phyloP scores from a whole-genome alignment of 2,888 invertebrate species.

The Zygogramma bicolorata region DNA sequence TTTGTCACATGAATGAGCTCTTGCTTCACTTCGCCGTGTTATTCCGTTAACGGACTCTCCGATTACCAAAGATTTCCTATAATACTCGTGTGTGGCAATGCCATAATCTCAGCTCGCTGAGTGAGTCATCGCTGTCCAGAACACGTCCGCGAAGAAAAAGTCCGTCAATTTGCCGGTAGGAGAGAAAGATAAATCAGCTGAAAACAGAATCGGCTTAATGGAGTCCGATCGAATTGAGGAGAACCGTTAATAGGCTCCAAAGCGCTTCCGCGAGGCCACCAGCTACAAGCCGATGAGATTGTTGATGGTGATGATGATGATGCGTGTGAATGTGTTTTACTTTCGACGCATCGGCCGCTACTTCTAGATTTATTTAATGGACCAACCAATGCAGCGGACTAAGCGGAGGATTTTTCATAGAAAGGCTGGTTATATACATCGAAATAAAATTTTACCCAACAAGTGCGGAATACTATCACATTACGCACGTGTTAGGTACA shows the following conservation, averaged over 20 bases:
- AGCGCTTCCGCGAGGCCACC: slow-evolving; percentile 15
- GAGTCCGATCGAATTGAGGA: slow-evolving; percentile 15
- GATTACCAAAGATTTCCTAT: background rate
- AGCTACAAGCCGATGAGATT: too few species aligned
- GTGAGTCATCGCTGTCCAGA: background rate
- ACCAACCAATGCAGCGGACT: background rate
- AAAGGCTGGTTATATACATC: too few species aligned
- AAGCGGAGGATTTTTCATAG: background rate
- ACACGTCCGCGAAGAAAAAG: slow-evolving; percentile 3
- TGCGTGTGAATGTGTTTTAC: slow-evolving; percentile 8
- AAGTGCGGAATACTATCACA: too few species aligned
- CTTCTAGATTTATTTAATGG: background rate
- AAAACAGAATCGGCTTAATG: slow-evolving; percentile 17
- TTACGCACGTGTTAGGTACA: too few species aligned
- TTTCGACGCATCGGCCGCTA: background rate
- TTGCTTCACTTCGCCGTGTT: background rate
- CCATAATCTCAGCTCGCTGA: background rate
- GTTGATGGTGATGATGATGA: background rate
- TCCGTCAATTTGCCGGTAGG: slow-evolving; percentile 6
- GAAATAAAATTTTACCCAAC: too few species aligned
- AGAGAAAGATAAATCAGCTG: slow-evolving; percentile 13
- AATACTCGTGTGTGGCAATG: background rate
- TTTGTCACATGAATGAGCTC: background rate
- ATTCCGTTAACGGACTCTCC: background rate
- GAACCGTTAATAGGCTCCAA: slow-evolving; percentile 11